These are phyloP conservation scores for Leptopilina clavipes DNA, from an alignment of 1,140 invertebrate species.

Conservation along the genomic window DNA sequence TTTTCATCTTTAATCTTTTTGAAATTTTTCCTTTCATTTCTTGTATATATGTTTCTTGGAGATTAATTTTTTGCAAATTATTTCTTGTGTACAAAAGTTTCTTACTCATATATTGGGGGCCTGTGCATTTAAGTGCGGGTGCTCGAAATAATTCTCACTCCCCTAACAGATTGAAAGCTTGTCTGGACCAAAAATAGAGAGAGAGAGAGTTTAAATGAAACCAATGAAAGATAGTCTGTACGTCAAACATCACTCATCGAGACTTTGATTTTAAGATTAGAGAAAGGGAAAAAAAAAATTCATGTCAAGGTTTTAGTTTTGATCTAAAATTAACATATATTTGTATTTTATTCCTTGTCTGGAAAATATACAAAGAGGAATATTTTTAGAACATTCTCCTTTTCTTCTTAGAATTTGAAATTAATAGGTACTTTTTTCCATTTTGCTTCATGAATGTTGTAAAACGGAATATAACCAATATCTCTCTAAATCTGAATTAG, in stretches of 20 bases:
- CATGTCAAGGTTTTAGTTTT: slow-evolving; percentile 7
- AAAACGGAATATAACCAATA: neutral
- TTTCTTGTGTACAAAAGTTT: neutral
- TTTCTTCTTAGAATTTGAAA: neutral
- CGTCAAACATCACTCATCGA: slow-evolving; percentile 5
- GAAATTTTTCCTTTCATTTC: neutral
- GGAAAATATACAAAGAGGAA: neutral
- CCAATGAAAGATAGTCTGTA: slow-evolving; percentile 18
- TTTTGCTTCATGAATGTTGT: neutral
- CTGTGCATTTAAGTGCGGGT: slow-evolving; percentile 2
- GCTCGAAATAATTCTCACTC: slow-evolving; percentile 29
- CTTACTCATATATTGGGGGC: neutral
- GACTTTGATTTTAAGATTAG: neutral
- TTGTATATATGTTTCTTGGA: neutral
- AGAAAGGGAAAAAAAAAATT: neutral
- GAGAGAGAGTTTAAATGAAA: neutral
- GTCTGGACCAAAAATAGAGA: slow-evolving; percentile 30
- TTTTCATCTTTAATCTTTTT: neutral
- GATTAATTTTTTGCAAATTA: neutral
- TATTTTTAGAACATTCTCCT: neutral
- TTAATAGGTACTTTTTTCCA: neutral
- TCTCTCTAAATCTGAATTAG: no score
- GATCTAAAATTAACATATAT: neutral
- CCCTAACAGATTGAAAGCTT: slow-evolving; percentile 31
- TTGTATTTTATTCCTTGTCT: neutral